Evolutionary conservation across 2,888 invertebrate genomes (phyloP), one percentile per base, ranked within the genome.

Genomic region (Liopterus haemorrhoidalis): DNA sequence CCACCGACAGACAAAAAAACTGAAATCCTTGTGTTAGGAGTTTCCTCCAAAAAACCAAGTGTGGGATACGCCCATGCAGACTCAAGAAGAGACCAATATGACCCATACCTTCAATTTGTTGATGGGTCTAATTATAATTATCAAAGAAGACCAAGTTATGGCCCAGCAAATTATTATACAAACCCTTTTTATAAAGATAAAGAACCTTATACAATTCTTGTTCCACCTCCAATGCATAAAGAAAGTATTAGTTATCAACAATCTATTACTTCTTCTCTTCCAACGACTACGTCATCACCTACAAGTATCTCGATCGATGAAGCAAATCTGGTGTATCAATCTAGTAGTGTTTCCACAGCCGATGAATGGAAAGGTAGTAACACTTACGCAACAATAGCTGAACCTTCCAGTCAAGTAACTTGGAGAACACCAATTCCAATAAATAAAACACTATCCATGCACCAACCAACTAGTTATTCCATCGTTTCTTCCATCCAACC

Each of bases 21-120:
- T 2, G 83, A 84, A 65, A 79, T 84, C 15, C 68, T 83, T 8
- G 72, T 84, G 33, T 68, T 84, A 1, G 84, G 83, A 0, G 78
- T 82, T 0, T 75, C 82, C 2, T 81, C 82, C 1, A 77, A 81
- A 49, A 80, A 79, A 58, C 79, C 81, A 1, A 81, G 79, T 51
- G 70, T 73, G 1, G 71, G 71, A 15, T 57, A 64, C 16, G 63
- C 66, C 5, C 19, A 52, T 6, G 60, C 61, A 4, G 66, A 67
- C 44, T 62, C 65, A n/a, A 57, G 69, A 41, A 62, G 65, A 49
- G 66, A 67, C 45, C n/a, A 24, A n/a, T 66, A 64, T 46, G 71
- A 68, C 50, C 67, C 69, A 4, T 72, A 67, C 49, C 54, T 70
- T 4, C 72, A 74, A 56, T 73, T 71, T 53, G 66, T 70, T 5